phyloP scores from a whole-genome alignment of 2,888 invertebrate genomes.

The Scaptomyza tumidula region DNA sequence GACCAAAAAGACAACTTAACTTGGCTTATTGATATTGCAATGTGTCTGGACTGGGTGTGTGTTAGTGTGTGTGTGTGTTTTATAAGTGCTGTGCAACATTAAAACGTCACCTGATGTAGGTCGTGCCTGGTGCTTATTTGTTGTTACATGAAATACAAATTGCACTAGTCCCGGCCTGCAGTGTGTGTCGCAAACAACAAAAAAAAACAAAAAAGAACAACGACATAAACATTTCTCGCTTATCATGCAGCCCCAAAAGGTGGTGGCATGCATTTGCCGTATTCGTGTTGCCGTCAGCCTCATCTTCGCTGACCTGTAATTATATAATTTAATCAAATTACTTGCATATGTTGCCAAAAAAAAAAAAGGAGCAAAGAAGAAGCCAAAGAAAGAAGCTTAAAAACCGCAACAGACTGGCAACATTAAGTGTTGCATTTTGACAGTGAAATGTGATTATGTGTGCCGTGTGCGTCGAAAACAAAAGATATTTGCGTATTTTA shows the following conservation, averaged over 20 bases:
- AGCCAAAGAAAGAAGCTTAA: slow-evolving; percentile 35
- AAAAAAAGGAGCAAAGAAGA: slow-evolving; percentile 22
- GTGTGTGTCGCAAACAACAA: slow-evolving; percentile 75
- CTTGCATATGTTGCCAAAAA: slow-evolving; percentile 81
- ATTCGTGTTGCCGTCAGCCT: slow-evolving; percentile 59
- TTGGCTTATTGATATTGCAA: slow-evolving; percentile 63
- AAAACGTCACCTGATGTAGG: slow-evolving; percentile 85
- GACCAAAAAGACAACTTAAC: slow-evolving; percentile 31
- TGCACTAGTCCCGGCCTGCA: slow-evolving; percentile 89
- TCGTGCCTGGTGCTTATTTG: slow-evolving; percentile 87
- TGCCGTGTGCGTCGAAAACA: slow-evolving; percentile 60
- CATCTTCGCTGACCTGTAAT: slow-evolving; percentile 77
- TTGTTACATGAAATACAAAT: slow-evolving; percentile 85
- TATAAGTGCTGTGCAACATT: slow-evolving; percentile 62
- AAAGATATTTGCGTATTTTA: slow-evolving; percentile 78
- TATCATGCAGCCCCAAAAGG: slow-evolving; percentile 16
- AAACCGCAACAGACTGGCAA: slow-evolving; percentile 46
- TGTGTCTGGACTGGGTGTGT: slow-evolving; percentile 16
- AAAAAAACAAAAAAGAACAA: not conserved
- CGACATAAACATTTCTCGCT: not conserved
- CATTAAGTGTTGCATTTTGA: slow-evolving; percentile 71
- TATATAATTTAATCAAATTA: slow-evolving; percentile 83
- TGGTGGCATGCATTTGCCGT: slow-evolving; percentile 34
- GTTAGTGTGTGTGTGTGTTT: slow-evolving; percentile 19
- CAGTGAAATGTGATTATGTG: slow-evolving; percentile 73